phyloP scores from a whole-genome alignment of 2,888 invertebrate genomes.

The Augiades crinisus region DNA sequence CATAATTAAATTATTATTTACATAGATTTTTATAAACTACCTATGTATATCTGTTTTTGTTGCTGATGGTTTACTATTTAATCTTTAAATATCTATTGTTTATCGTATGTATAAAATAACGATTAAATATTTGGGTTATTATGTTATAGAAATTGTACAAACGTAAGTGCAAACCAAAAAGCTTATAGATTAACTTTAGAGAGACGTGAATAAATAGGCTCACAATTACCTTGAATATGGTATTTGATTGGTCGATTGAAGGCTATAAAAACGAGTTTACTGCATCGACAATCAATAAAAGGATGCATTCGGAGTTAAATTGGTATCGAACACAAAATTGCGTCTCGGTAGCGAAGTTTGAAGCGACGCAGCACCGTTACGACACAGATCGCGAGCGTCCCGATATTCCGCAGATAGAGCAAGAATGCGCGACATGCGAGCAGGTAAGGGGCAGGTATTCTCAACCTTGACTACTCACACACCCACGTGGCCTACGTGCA shows the following conservation, averaged over 20 bases:
- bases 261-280: slow-evolving; percentile 49
- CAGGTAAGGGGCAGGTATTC: slow-evolving; percentile 63
- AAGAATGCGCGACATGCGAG: slow-evolving; percentile 62
- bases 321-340: slow-evolving; percentile 1
- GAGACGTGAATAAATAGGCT: not conserved
- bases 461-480: slow-evolving; percentile 40
- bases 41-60: not conserved
- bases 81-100: not conserved
- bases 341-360: slow-evolving; percentile 26
- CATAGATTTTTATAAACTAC: not conserved
- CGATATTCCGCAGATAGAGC: slow-evolving; percentile 67
- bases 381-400: slow-evolving; percentile 50
- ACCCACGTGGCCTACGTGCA: slow-evolving; percentile 29
- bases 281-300: slow-evolving; percentile 53
- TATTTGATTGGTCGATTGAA: slow-evolving; percentile 35
- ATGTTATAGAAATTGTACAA: not conserved
- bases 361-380: slow-evolving; percentile 61
- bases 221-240: slow-evolving; percentile 9
- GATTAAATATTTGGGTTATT: not conserved
- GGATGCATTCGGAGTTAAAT: not conserved
- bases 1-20: slow-evolving; percentile 33
- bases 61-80: not conserved
- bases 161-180: not conserved
- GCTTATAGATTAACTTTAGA: not conserved
- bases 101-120: too few relatives aligned